phyloP scores from a whole-genome alignment of 2,113 vertebrate species.

The Paramormyrops kingsleyae region DNA sequence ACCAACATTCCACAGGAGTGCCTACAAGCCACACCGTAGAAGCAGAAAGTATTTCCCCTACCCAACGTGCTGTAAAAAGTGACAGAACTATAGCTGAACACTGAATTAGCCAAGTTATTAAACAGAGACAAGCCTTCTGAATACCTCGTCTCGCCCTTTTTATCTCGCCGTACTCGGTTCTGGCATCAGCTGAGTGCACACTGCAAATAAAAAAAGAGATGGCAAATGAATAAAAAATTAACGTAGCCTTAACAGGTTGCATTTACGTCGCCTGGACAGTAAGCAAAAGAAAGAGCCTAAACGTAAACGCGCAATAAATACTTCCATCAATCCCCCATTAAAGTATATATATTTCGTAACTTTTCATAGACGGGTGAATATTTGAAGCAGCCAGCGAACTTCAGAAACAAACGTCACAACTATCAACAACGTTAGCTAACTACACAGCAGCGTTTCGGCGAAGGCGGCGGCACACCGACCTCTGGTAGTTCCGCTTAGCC shows the following conservation, averaged over 20 bases:
- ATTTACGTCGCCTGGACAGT: not conserved
- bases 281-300: not conserved
- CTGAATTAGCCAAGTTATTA: not conserved
- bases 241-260: not conserved
- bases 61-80: not conserved
- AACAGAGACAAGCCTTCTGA: not conserved
- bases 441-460: not conserved
- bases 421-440: not conserved
- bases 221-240: not conserved
- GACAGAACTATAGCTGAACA: not conserved
- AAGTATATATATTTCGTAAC: not conserved
- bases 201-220: constrained; percentile 36
- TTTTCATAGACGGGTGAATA: not conserved
- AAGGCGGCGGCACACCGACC: constrained; percentile 39
- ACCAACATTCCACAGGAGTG: not conserved
- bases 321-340: not conserved
- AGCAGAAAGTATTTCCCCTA: not conserved
- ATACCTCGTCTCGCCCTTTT: constrained; percentile 60
- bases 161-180: constrained; percentile 41
- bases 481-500: constrained; percentile 63
- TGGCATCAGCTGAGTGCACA: constrained; percentile 50
- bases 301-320: not conserved
- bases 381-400: not conserved
- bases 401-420: not conserved
- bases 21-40: not conserved